Percentiles rank a stretch among this genome's conserved stretches.
Conservation (phyloP, 2,113 vertebrate genomes). For the Pitta sordida region DNA sequence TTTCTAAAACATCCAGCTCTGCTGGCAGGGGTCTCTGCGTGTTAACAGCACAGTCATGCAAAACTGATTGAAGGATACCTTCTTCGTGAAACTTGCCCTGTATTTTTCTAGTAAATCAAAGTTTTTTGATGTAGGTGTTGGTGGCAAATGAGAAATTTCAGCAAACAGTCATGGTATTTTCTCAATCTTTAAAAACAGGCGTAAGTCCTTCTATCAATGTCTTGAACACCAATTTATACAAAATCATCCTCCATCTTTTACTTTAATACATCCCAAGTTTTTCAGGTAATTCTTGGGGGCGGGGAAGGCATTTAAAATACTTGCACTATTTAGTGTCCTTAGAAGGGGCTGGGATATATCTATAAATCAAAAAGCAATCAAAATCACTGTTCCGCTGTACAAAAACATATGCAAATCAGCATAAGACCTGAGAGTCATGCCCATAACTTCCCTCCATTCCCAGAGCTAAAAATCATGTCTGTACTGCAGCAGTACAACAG, state of each 20-base stretch:
- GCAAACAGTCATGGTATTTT: neutral
- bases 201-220: neutral
- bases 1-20: neutral
- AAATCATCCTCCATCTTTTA: neutral
- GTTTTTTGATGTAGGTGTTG: slow-evolving; percentile 11
- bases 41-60: neutral
- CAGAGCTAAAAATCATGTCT: neutral
- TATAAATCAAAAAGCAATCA: neutral
- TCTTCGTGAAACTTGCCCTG: neutral
- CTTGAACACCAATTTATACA: neutral
- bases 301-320: neutral
- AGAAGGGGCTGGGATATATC: neutral
- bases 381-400: neutral
- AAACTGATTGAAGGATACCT: neutral
- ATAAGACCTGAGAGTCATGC: neutral
- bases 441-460: neutral
- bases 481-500: neutral
- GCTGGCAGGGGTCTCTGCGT: neutral
- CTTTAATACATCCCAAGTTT: neutral
- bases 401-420: neutral
- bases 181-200: neutral
- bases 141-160: slow-evolving; percentile 1
- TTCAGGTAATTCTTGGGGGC: neutral
- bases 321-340: neutral
- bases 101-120: neutral